phyloP scores from a whole-genome alignment of 2,888 invertebrate species.

The Polyommatus icarus region DNA sequence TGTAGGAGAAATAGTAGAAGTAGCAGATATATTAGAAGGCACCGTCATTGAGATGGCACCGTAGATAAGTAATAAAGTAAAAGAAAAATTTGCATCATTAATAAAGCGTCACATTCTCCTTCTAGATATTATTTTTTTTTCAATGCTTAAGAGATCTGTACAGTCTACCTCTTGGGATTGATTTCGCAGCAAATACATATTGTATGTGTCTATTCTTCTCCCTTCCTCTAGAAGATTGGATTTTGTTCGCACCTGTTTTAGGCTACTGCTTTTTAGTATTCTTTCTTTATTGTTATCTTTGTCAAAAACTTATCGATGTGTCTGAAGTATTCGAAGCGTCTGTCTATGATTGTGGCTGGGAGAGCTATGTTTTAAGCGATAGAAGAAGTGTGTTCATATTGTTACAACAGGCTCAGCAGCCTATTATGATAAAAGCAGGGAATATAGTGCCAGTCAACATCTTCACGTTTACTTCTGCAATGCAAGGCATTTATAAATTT shows the following conservation, averaged over 20 bases:
- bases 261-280: slow-evolving; percentile 61
- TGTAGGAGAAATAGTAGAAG: not conserved
- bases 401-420: slow-evolving; percentile 60
- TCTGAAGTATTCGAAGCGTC: slow-evolving; percentile 60
- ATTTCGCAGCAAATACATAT: slow-evolving; percentile 26
- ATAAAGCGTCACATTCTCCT: slow-evolving; percentile 20
- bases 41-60: not conserved
- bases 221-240: slow-evolving; percentile 56
- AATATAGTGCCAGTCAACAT: slow-evolving; percentile 69
- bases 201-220: slow-evolving; percentile 59
- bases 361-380: slow-evolving; percentile 58
- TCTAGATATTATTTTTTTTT: slow-evolving; percentile 10
- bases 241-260: slow-evolving; percentile 58
- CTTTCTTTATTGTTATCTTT: slow-evolving; percentile 65
- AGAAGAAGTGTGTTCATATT: slow-evolving; percentile 57
- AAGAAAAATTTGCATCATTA: not conserved
- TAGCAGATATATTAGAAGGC: not conserved
- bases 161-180: slow-evolving; percentile 18
- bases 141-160: slow-evolving; percentile 5
- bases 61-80: not conserved
- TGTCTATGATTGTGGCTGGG: slow-evolving; percentile 69
- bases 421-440: slow-evolving; percentile 60
- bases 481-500: slow-evolving; percentile 66
- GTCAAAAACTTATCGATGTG: slow-evolving; percentile 61
- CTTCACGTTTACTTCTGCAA: slow-evolving; percentile 63